Base-by-base conservation (phyloP, 2,797 vertebrate genomes). In the Microctenopoma stevenorrisi region DNA sequence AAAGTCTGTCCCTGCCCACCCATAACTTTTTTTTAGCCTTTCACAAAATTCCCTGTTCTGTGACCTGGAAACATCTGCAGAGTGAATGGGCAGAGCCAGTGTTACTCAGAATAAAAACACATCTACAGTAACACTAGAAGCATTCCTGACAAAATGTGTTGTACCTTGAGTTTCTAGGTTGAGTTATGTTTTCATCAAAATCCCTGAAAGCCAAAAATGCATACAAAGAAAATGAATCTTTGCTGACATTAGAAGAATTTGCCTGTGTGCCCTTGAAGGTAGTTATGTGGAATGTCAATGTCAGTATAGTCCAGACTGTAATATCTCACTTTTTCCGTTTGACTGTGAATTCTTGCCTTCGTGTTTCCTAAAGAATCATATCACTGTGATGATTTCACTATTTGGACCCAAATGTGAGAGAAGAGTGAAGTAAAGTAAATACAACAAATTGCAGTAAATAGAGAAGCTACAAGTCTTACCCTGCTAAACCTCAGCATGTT, bases 31-130 rank as follows among this genome's bases (percentile, higher is more conserved):
- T 51, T 76, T 46, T 33, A 47, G 51, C 74, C 67, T 68, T 72
- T 35, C 76, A 64, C 30, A 4, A 0, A 47, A 43, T 18, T 13
- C 46, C 81, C 12, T 42, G 72, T 55, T 86, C 76, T 58, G 48
- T 83, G 86, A 87, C 90, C 88, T 83, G 92, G 92, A 92, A 91
- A 91, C 92, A 91, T 89, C 88, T 92, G 91, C 50, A 77, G 60
- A 57, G 59, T 25, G 1, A 30, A n/a, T 42, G 15, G 50, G 37
- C 42, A 60, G 37, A 33, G 40, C 35, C 3, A 7, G n/a, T 1
- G 11, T 49, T 52, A 52, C 58, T 64, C 65, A 54, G 8, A 65
- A 25, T 22, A 47, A 55, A 77, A 73, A 74, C 47, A 63, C 33
- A 42, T 18, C 15, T 38, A 8, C 63, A 72, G 76, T 55, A 57